Conservation (phyloP, 1,140 invertebrate species). For the Zaprionus davidi region DNA sequence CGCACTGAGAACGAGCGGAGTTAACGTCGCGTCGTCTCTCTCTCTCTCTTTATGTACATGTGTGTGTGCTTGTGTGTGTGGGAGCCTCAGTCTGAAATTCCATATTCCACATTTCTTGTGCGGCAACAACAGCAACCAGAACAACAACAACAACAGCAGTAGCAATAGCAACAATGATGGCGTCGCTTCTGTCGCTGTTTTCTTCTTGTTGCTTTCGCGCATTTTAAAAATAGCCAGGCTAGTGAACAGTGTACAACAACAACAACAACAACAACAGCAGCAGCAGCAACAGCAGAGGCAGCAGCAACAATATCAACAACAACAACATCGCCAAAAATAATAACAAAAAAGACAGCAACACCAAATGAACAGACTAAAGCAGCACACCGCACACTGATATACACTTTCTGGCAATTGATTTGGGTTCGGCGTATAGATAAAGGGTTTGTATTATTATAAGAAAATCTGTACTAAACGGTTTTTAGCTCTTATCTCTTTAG, state of each 20-base stretch:
- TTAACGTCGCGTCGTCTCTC: slow-evolving; percentile 7
- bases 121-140: slow-evolving; percentile 44
- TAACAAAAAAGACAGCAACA: slow-evolving; percentile 39
- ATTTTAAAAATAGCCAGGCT: slow-evolving; percentile 77
- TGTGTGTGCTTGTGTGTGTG: slow-evolving; percentile 37
- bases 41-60: neutral
- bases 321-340: slow-evolving; percentile 31
- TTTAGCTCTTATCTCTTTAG: no score
- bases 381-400: slow-evolving; percentile 15
- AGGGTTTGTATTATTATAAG: no score
- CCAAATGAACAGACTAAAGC: slow-evolving; percentile 32
- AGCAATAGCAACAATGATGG: slow-evolving; percentile 44
- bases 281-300: slow-evolving; percentile 34
- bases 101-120: slow-evolving; percentile 74
- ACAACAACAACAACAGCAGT: slow-evolving; percentile 16
- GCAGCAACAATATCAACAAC: slow-evolving; percentile 33
- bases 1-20: slow-evolving; percentile 43
- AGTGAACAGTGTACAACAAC: slow-evolving; percentile 43
- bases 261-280: slow-evolving; percentile 22
- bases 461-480: no score
- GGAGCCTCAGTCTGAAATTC: slow-evolving; percentile 65
- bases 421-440: neutral
- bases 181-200: slow-evolving; percentile 60
- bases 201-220: slow-evolving; percentile 67
- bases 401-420: slow-evolving; percentile 1